Evolutionary conservation across 2,888 invertebrate genomes (phyloP).

Genomic region (Leucoma salicis): DNA sequence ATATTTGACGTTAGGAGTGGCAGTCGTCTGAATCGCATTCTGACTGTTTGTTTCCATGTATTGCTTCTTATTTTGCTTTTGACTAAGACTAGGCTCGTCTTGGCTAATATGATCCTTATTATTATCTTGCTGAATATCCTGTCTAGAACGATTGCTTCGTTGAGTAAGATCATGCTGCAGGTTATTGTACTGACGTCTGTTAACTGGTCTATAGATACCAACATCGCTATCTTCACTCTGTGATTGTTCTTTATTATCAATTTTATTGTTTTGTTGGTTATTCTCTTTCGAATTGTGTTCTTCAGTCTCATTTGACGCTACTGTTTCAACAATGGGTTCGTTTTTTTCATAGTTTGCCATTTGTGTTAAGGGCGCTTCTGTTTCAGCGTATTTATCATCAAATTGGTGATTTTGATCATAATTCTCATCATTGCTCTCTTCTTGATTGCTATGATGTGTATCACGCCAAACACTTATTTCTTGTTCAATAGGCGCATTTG

Average conservation of each 20-base stretch:
- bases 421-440: background rate
- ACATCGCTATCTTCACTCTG: background rate
- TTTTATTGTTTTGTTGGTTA: background rate
- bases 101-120: no score
- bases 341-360: background rate
- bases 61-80: background rate
- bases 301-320: background rate
- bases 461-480: no score
- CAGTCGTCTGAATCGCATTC: background rate
- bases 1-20: constrained; percentile 34
- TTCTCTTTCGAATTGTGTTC: background rate
- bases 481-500: no score
- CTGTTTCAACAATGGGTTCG: background rate
- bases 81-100: no score
- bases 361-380: background rate
- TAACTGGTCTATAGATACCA: background rate
- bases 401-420: background rate
- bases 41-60: background rate
- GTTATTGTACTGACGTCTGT: background rate
- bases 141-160: background rate
- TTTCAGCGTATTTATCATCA: background rate
- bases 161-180: background rate
- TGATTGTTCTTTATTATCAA: background rate
- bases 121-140: background rate
- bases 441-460: background rate